phyloP scores from a whole-genome alignment of 2,888 invertebrate species.

The Hanleya hanleyi region DNA sequence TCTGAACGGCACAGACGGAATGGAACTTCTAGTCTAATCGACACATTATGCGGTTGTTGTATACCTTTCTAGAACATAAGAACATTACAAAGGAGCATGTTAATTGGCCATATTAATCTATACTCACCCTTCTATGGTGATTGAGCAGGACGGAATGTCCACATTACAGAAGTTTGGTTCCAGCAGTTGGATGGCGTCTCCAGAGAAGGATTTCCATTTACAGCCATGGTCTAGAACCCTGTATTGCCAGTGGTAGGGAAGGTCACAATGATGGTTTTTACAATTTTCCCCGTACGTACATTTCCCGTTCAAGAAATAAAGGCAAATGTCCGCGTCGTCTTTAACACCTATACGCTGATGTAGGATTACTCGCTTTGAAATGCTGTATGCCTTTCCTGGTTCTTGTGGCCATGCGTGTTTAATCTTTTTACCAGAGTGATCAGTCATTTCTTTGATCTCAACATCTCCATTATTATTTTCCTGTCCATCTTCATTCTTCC shows the following conservation, averaged over 20 bases:
- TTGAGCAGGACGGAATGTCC: neutral
- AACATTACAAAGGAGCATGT: too few relatives aligned
- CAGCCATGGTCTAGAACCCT: neutral
- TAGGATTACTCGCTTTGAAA: neutral
- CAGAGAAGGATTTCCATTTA: neutral
- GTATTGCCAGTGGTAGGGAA: neutral
- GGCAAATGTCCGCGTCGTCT: neutral
- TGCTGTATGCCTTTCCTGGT: neutral
- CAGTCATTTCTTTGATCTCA: too few relatives aligned
- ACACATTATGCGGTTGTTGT: too few relatives aligned
- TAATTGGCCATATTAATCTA: too few relatives aligned
- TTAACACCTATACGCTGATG: neutral
- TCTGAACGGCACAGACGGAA: too few relatives aligned
- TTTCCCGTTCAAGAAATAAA: neutral
- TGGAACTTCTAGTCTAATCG: too few relatives aligned
- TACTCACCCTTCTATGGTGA: neutral
- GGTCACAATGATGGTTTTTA: neutral
- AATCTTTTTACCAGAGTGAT: too few relatives aligned
- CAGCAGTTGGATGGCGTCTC: neutral
- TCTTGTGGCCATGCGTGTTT: too few relatives aligned
- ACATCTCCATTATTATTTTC: neutral
- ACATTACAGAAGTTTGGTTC: neutral
- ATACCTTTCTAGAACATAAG: too few relatives aligned
- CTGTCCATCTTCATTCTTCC: neutral
- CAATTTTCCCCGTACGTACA: neutral